Evolutionary conservation across 2,113 vertebrate species (phyloP).

Genomic region (Gallinago media): DNA sequence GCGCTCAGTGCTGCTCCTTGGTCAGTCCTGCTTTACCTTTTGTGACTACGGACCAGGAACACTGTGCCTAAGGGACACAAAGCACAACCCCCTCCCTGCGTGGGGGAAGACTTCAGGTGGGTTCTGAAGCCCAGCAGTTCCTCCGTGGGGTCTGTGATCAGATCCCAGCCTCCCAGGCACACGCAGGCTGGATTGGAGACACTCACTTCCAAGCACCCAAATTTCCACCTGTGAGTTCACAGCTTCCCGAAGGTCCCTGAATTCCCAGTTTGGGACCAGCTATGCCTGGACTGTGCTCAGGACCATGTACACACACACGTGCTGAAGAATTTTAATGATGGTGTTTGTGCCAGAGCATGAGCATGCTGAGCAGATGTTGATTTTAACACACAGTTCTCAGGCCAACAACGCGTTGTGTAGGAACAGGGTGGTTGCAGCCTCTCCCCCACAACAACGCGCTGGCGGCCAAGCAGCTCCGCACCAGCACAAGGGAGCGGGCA

Average conservation of each 20-base stretch:
- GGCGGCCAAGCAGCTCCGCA: neutral
- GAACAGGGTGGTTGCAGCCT: conserved; percentile 35
- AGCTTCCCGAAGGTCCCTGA: neutral
- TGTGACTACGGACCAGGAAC: neutral
- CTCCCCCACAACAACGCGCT: neutral
- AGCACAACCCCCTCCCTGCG: neutral
- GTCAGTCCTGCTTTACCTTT: neutral
- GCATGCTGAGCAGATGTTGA: conserved; percentile 7
- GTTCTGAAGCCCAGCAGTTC: neutral
- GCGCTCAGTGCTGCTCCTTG: neutral
- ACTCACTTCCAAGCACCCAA: neutral
- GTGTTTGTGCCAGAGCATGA: neutral
- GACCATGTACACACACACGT: neutral
- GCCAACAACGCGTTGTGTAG: neutral
- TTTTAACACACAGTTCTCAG: neutral
- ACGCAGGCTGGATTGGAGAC: neutral
- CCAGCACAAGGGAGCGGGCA: neutral
- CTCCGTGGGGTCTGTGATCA: neutral
- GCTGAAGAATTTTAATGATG: neutral
- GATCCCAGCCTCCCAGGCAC: neutral
- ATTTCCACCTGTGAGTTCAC: neutral
- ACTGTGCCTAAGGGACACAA: neutral
- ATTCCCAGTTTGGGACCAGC: neutral
- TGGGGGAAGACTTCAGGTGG: neutral
- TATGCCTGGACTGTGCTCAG: neutral